These are phyloP conservation scores for Hyperopisus bebe DNA, from an alignment of 2,113 vertebrate genomes.

Conservation along the genomic window DNA sequence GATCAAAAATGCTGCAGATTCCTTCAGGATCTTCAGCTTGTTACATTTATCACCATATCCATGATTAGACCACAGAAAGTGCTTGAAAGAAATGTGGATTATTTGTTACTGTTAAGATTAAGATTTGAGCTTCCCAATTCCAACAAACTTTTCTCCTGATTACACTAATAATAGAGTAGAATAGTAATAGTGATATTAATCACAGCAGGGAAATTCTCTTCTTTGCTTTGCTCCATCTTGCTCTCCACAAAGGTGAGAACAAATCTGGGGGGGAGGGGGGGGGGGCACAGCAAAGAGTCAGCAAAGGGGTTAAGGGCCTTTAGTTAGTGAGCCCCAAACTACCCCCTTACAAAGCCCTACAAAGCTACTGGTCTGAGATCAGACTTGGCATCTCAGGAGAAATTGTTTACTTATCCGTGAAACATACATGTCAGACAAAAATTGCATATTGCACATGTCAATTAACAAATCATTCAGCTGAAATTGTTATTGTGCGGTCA, in stretches of 20 bases:
- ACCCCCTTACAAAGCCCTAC: neutral
- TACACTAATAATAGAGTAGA: neutral
- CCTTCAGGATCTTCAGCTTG: neutral
- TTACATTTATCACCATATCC: neutral
- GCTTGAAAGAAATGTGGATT: neutral
- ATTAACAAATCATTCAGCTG: constrained; percentile 38
- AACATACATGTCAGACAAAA: constrained; percentile 41
- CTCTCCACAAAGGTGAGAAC: neutral
- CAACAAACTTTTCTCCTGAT: neutral
- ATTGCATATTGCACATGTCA: constrained; percentile 33
- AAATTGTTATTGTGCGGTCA: constrained; percentile 1
- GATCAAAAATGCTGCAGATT: neutral
- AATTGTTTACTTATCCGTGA: neutral
- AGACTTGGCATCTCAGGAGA: neutral
- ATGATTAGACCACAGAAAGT: neutral
- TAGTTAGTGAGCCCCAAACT: neutral
- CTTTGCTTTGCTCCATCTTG: neutral
- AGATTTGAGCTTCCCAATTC: neutral
- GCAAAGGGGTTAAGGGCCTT: neutral
- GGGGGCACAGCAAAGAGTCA: neutral
- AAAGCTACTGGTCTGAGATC: neutral
- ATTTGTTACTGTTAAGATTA: neutral
- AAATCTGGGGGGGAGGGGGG: neutral
- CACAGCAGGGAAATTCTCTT: neutral
- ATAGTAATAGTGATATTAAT: neutral